Conservation (phyloP, 2,113 vertebrate genomes). For the Phocoena phocoena region DNA sequence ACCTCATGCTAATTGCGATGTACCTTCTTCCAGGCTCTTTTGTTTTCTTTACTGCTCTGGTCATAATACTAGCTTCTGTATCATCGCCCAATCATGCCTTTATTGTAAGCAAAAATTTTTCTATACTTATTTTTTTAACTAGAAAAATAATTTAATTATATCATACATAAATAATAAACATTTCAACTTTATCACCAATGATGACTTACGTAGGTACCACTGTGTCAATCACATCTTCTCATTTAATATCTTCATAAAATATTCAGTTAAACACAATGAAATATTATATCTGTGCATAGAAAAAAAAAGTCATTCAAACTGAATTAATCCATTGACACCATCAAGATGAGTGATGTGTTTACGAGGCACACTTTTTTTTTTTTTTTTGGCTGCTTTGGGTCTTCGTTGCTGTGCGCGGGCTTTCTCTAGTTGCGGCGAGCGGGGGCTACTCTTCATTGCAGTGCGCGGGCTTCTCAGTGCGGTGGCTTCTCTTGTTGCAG, state of each 20-base stretch:
- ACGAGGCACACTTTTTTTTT: too few species aligned
- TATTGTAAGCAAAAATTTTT: neutral
- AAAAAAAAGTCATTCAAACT: neutral
- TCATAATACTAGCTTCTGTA: neutral
- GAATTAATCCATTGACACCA: neutral
- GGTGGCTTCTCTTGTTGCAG: too few species aligned
- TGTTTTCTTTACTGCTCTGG: neutral
- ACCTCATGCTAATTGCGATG: neutral
- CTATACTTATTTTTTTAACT: neutral
- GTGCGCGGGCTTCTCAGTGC: too few species aligned
- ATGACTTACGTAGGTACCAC: neutral
- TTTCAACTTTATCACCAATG: neutral
- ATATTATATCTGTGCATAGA: neutral
- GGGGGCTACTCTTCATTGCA: too few species aligned
- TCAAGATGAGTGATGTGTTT: neutral
- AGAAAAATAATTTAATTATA: neutral
- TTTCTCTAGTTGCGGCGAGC: too few species aligned
- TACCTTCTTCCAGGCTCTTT: neutral
- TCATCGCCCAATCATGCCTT: neutral
- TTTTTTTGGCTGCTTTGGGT: too few species aligned
- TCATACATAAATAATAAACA: neutral
- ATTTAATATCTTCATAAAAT: conserved; percentile 21
- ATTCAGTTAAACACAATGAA: neutral
- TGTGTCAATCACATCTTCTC: neutral
- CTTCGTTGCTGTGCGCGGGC: too few species aligned